Evolutionary conservation across 2,888 invertebrate genomes (phyloP).

Genomic region (Tetheella fluctuosa): DNA sequence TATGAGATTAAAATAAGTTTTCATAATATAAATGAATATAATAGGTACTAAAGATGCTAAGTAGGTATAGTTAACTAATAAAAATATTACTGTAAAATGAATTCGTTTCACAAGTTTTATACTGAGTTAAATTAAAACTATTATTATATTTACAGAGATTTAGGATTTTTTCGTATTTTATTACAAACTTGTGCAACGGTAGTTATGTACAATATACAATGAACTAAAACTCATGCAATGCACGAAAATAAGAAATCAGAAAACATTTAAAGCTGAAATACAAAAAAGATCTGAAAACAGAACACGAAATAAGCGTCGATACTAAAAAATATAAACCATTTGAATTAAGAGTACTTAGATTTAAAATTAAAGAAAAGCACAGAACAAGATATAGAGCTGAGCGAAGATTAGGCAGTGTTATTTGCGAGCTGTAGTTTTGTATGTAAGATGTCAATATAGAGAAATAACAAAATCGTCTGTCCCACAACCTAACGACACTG

Average conservation of each 20-base stretch:
- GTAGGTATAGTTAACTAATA: constrained; percentile 12
- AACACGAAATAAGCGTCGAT: constrained; percentile 49
- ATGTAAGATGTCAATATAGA: constrained; percentile 52
- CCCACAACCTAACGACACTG: constrained; percentile 56
- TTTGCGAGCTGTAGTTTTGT: constrained; percentile 74
- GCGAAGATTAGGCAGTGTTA: constrained; percentile 82
- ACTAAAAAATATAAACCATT: constrained; percentile 36
- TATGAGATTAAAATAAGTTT: background rate
- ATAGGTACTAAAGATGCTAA: background rate
- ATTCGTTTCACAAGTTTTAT: constrained; percentile 51
- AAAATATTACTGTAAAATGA: constrained; percentile 10
- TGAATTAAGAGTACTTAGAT: constrained; percentile 53
- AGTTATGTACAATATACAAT: constrained; percentile 20
- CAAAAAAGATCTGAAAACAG: constrained; percentile 53
- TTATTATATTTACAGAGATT: background rate
- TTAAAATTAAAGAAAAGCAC: constrained; percentile 73
- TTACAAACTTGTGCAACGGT: constrained; percentile 52
- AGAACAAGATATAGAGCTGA: constrained; percentile 76
- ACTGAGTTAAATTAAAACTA: constrained; percentile 9
- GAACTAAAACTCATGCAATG: constrained; percentile 57
- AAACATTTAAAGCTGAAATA: constrained; percentile 54
- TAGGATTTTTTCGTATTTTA: background rate
- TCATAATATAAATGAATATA: background rate
- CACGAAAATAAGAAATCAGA: constrained; percentile 45
- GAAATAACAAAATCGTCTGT: constrained; percentile 51